Evolutionary conservation across 2,888 invertebrate species (phyloP), one percentile per base, ranked within the genome.

Genomic region (Galeruca laticollis): DNA sequence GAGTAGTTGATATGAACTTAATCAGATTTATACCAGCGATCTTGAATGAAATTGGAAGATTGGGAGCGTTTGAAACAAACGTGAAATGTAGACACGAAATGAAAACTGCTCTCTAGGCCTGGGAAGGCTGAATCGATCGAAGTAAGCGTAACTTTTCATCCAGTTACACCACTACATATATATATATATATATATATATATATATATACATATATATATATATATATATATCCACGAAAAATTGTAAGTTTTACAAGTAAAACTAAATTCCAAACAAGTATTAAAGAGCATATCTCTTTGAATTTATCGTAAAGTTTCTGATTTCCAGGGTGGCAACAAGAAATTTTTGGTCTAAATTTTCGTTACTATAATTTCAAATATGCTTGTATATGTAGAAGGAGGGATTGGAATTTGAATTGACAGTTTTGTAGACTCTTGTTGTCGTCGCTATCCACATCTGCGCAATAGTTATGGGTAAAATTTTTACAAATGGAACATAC

Each of bases 111-210:
- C 74, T 74, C 77, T 77, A 79, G 79, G 78, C 80, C 80, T 81
- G 80, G 80, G 80, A 80, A 77, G 78, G 80, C 80, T 81, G 80
- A 72, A 81, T 81, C 80, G 80, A 81, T 80, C 80, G 78, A 75
- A 67, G 63, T 73, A 74, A 78, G 75, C 76, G 77, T 77, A 72
- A 76, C 78, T 77, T 77, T 77, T 74, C 75, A 78, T 77, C 79
- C 78, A 78, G 77, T 77, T 76, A 74, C 75, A 76, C 77, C 77
- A 77, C 26, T 43, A 26, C 40, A 11, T 20, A 11, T 6, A 9
- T 15, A n/a, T n/a, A n/a, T n/a, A n/a, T n/a, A n/a, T n/a, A n/a
- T n/a, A n/a, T n/a, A n/a, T n/a, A n/a, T n/a, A n/a, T n/a, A n/a
- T n/a, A n/a, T n/a, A n/a, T n/a, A n/a, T n/a, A n/a, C n/a, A n/a